These are phyloP conservation scores for Hemaris fuciformis DNA, from an alignment of 2,888 invertebrate species.

Conservation along the genomic window DNA sequence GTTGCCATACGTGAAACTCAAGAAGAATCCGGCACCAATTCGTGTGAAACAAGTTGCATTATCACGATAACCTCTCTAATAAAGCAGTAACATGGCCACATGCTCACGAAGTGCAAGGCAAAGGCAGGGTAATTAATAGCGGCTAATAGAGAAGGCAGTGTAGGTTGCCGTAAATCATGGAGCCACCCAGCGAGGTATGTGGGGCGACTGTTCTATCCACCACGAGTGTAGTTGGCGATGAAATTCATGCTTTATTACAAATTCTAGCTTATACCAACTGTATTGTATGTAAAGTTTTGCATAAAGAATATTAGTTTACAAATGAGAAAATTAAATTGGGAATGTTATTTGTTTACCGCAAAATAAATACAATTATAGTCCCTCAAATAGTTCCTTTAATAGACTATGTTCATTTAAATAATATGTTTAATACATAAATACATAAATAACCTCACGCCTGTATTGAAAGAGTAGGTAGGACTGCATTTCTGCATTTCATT, in stretches of 20 bases:
- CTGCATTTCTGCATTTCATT: too few relatives aligned
- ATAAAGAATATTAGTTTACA: too few relatives aligned
- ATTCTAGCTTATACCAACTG: neutral
- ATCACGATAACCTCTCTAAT: constrained; percentile 25
- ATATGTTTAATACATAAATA: too few relatives aligned
- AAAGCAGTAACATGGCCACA: constrained; percentile 39
- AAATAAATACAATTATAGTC: neutral
- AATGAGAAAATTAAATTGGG: too few relatives aligned
- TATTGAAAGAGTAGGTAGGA: too few relatives aligned
- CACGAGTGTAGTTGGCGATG: neutral
- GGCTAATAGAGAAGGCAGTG: constrained; percentile 19
- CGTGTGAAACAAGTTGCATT: constrained; percentile 7
- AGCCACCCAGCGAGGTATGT: constrained; percentile 16
- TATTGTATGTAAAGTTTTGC: neutral
- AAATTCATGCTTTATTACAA: neutral
- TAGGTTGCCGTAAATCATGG: constrained; percentile 28
- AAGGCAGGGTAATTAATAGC: constrained; percentile 31
- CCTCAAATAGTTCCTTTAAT: neutral
- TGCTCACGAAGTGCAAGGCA: constrained; percentile 1
- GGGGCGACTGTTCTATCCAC: neutral
- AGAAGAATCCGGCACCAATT: neutral
- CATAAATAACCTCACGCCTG: too few relatives aligned
- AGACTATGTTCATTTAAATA: neutral
- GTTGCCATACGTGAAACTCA: neutral
- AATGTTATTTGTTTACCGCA: neutral